phyloP scores from a whole-genome alignment of 2,797 vertebrate genomes.

The Mormyrus hasselquistii region DNA sequence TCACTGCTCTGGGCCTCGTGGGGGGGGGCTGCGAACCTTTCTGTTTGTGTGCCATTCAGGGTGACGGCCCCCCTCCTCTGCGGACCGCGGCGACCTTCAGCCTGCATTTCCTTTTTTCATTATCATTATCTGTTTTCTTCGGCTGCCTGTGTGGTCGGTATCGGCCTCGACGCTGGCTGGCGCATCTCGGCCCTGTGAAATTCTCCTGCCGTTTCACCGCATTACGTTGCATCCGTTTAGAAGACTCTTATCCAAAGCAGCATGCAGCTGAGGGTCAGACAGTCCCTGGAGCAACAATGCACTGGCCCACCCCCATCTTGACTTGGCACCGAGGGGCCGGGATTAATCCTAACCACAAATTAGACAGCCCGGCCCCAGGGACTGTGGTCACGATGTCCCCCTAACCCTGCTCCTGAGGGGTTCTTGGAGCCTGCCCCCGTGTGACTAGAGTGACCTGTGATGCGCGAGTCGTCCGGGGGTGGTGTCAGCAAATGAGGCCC shows the following conservation, averaged over 20 bases:
- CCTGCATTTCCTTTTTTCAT: background rate
- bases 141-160: background rate
- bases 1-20: background rate
- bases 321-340: background rate
- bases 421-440: background rate
- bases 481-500: background rate
- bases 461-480: background rate
- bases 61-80: background rate
- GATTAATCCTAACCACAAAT: background rate
- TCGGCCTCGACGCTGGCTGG: background rate
- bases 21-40: background rate
- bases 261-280: background rate
- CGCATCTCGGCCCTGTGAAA: background rate
- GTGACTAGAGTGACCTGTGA: background rate
- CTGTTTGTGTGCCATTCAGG: background rate
- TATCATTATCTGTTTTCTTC: background rate
- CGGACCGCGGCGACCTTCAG: background rate
- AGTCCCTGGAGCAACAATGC: background rate
- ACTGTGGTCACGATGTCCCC: background rate
- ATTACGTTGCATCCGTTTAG: background rate
- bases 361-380: background rate
- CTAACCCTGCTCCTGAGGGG: background rate
- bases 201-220: background rate
- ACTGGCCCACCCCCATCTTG: background rate
- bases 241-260: background rate